These are phyloP conservation scores for Zaprionus vittiger DNA, from an alignment of 1,140 invertebrate species.

Conservation along the genomic window DNA sequence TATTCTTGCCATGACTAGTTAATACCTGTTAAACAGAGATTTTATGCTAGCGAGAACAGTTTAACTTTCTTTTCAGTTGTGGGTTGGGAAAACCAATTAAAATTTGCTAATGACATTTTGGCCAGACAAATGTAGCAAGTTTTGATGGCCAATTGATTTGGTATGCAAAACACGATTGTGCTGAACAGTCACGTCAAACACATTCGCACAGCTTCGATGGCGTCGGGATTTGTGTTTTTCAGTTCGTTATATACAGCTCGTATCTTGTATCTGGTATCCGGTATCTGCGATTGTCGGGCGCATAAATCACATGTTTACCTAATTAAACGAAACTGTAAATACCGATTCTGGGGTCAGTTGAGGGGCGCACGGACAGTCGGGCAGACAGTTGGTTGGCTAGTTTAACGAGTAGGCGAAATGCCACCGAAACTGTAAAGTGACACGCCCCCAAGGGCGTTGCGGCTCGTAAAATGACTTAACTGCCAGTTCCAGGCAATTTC, in stretches of 20 bases:
- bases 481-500: slow-evolving; percentile 38
- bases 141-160: slow-evolving; percentile 65
- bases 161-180: slow-evolving; percentile 40
- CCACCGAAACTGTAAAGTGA: slow-evolving; percentile 57
- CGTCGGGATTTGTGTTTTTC: background rate
- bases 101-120: slow-evolving; percentile 55
- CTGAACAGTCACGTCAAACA: background rate
- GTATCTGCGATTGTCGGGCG: slow-evolving; percentile 31
- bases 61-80: slow-evolving; percentile 6
- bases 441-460: slow-evolving; percentile 40
- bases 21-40: background rate
- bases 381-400: background rate
- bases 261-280: slow-evolving; percentile 5
- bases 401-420: slow-evolving; percentile 64
- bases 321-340: slow-evolving; percentile 70
- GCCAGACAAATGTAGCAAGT: slow-evolving; percentile 45
- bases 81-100: slow-evolving; percentile 60
- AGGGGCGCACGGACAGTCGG: background rate
- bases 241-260: background rate
- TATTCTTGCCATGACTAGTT: background rate
- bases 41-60: background rate
- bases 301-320: slow-evolving; percentile 74
- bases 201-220: background rate
- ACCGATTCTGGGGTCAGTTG: slow-evolving; percentile 51
- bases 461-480: slow-evolving; percentile 56